Conservation (phyloP, 2,888 invertebrate genomes). For the Morpho deidamia region DNA sequence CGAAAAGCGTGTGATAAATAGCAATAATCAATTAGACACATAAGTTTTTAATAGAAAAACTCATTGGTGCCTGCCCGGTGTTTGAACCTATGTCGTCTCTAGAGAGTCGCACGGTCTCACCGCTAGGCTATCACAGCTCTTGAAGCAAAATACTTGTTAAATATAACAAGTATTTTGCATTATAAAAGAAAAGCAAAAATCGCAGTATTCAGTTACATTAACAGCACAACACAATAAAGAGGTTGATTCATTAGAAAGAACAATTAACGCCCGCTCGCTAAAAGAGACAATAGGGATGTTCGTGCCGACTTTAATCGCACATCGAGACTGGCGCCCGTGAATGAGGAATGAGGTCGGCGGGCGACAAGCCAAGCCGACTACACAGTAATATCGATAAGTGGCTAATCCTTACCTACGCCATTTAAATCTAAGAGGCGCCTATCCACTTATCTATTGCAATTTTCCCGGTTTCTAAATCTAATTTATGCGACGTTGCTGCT, state of each 20-base stretch:
- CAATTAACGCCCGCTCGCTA: constrained; percentile 29
- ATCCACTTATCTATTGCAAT: constrained; percentile 29
- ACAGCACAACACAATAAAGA: constrained; percentile 17
- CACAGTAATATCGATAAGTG: constrained; percentile 49
- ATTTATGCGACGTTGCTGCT: constrained; percentile 23
- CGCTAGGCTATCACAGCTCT: no score
- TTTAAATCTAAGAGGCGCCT: constrained; percentile 33
- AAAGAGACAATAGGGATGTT: constrained; percentile 65
- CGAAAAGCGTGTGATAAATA: no score
- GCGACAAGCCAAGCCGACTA: constrained; percentile 44
- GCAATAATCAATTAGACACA: no score
- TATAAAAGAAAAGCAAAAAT: not conserved
- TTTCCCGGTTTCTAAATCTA: constrained; percentile 25
- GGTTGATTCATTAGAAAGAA: constrained; percentile 25
- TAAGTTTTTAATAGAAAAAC: no score
- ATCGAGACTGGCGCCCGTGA: constrained; percentile 47
- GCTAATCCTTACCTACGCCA: constrained; percentile 34
- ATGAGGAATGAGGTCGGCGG: constrained; percentile 44
- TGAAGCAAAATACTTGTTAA: no score
- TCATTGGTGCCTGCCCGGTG: no score
- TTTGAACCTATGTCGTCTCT: no score
- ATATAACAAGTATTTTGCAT: constrained; percentile 8
- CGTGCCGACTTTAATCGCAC: constrained; percentile 47
- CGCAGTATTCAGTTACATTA: constrained; percentile 1
- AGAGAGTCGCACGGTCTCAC: no score